Evolutionary conservation across 2,797 vertebrate genomes (phyloP).

Genomic region (Fundulus diaphanus): DNA sequence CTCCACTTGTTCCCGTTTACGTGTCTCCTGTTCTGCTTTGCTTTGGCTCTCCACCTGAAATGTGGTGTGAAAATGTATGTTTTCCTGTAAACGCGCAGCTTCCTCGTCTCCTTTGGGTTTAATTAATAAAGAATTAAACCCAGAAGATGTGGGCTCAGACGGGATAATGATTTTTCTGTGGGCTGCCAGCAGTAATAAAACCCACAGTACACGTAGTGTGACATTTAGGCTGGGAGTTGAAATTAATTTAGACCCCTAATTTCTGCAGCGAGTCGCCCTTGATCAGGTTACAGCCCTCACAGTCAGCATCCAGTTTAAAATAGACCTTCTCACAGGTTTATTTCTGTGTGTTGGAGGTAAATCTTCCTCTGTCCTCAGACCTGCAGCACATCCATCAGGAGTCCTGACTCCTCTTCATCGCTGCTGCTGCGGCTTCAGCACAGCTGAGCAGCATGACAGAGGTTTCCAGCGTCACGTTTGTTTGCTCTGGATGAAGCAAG

Average conservation of each 20-base stretch:
- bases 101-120: not conserved
- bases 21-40: not conserved
- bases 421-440: conserved; percentile 23
- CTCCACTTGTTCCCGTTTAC: not conserved
- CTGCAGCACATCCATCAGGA: conserved; percentile 9
- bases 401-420: conserved; percentile 19
- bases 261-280: conserved; percentile 51
- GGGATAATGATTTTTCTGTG: not conserved
- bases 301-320: conserved; percentile 41
- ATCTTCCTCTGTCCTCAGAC: conserved; percentile 29
- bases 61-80: not conserved
- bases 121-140: not conserved
- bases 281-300: conserved; percentile 49
- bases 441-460: not conserved
- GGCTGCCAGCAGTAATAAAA: not conserved
- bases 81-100: not conserved
- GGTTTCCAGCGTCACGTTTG: not conserved
- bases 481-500: not conserved
- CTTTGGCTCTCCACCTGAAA: not conserved
- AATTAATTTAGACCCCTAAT: conserved; percentile 66
- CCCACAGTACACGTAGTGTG: not conserved
- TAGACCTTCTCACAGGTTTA: conserved; percentile 36
- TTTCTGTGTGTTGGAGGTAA: conserved; percentile 9
- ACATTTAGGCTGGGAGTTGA: conserved; percentile 56
- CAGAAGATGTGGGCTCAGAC: too few species aligned